phyloP scores from a whole-genome alignment of 2,797 vertebrate species.

The Buphagus erythrorhynchus region DNA sequence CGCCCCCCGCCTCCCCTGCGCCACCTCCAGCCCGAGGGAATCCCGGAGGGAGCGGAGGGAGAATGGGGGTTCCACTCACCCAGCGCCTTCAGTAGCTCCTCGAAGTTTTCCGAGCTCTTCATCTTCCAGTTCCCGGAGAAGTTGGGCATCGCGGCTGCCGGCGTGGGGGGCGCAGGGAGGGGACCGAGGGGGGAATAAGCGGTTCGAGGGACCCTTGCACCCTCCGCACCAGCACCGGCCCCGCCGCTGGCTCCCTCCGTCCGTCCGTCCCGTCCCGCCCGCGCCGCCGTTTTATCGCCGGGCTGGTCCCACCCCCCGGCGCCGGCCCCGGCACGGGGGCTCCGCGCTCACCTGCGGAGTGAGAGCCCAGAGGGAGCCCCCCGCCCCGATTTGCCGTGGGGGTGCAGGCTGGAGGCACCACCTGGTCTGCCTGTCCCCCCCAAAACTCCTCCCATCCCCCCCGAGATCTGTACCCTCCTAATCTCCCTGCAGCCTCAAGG shows the following conservation, averaged over 20 bases:
- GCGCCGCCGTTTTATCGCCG: neutral
- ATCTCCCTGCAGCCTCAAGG: neutral
- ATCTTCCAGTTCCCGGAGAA: slow-evolving; percentile 94
- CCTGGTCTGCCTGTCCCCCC: neutral
- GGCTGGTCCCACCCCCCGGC: neutral
- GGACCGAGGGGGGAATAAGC: neutral
- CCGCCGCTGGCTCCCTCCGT: neutral
- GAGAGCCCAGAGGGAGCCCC: neutral
- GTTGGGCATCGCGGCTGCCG: slow-evolving; percentile 74
- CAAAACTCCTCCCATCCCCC: neutral
- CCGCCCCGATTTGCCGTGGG: neutral
- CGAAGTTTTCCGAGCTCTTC: slow-evolving; percentile 90
- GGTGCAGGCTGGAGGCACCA: neutral
- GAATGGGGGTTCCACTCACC: slow-evolving; percentile 73
- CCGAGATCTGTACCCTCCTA: neutral
- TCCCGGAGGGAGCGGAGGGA: neutral
- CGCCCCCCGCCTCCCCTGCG: no score
- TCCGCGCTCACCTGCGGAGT: neutral
- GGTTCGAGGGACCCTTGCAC: neutral
- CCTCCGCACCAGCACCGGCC: neutral
- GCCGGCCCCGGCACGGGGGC: neutral
- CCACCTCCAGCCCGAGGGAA: neutral
- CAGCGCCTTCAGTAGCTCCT: slow-evolving; percentile 89
- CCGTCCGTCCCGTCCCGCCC: neutral
- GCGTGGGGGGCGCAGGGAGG: neutral